phyloP scores from a whole-genome alignment of 2,797 vertebrate species.

The Orientallactaga sibirica region DNA sequence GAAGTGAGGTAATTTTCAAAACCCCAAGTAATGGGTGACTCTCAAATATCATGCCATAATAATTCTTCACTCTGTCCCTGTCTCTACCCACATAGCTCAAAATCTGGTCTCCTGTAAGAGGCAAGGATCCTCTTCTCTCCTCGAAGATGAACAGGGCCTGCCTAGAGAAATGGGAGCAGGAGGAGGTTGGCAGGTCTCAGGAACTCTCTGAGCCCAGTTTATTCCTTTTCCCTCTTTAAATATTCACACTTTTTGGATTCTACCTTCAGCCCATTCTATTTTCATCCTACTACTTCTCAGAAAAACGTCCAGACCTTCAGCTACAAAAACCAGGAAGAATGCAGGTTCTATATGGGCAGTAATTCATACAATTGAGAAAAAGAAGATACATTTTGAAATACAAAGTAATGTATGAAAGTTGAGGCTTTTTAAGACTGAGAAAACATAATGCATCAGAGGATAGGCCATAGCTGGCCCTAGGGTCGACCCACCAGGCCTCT shows the following conservation, averaged over 20 bases:
- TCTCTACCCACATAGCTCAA: background rate
- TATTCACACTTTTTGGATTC: background rate
- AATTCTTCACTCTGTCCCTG: background rate
- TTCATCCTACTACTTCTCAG: background rate
- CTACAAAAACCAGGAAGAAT: background rate
- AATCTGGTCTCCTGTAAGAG: background rate
- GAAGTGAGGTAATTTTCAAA: background rate
- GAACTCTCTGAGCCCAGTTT: background rate
- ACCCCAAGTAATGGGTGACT: background rate
- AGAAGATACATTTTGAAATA: background rate
- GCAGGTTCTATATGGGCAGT: background rate
- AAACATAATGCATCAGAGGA: background rate
- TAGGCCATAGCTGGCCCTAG: background rate
- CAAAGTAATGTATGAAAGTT: background rate
- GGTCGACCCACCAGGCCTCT: rapidly evolving
- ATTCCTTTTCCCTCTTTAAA: background rate
- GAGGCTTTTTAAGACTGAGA: background rate
- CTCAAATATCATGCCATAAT: background rate
- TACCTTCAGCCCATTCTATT: background rate
- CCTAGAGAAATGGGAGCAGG: background rate
- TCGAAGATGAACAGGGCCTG: background rate
- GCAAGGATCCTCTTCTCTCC: background rate
- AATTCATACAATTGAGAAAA: conserved; percentile 15
- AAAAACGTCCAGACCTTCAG: background rate
- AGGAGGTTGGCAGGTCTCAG: background rate